Base-by-base conservation (phyloP, 2,888 invertebrate genomes). In the Conops quadrifasciatus region DNA sequence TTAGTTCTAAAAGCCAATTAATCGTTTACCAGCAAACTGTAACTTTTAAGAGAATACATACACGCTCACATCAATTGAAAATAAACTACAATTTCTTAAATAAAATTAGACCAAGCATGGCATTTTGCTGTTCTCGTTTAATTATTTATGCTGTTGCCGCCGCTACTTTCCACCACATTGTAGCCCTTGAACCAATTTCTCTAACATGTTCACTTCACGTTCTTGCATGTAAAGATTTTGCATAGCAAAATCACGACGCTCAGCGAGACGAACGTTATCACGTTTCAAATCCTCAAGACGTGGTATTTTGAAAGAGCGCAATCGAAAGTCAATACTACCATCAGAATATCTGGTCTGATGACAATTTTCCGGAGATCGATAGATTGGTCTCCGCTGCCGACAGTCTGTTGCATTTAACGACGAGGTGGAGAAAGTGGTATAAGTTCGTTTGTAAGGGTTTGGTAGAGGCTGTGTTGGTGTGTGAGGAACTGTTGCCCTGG, bases 271-370 rank as follows among this genome's bases (percentile, higher is more conserved):
- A 0, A 67, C 67, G 60, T 82, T 82, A 15, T 82, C 80, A 9
- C 69, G 63, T 7, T 78, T 78, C 24, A 82, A 21, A 21, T 70
- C 75, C 43, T 81, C 79, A n/a, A 83, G 70, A 11, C 78, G 75
- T 4, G 78, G 77, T 13, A 72, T 11, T 0, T 80, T 81, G 30
- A 83, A 78, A 21, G 75, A 75, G 0, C 67, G 45, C 30, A 74
- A 28, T 43, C 69, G 49, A 9, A 51, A 45, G 19, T 67, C 62
- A 49, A 36, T 45, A 2, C 28, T 11, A 5, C 59, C 51, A 21
- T 49, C 49, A 1, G 58, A 36, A 43, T 19, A n/a, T 69, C 28
- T 69, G 47, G 28, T 36, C 5, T 47, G 15, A 9, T 43, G 43
- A 3, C 4, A 26, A 19, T 47, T 9, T 5, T 9, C 4, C 15